Evolutionary conservation across 2,797 vertebrate species (phyloP).

Genomic region (Liparis tanakae): DNA sequence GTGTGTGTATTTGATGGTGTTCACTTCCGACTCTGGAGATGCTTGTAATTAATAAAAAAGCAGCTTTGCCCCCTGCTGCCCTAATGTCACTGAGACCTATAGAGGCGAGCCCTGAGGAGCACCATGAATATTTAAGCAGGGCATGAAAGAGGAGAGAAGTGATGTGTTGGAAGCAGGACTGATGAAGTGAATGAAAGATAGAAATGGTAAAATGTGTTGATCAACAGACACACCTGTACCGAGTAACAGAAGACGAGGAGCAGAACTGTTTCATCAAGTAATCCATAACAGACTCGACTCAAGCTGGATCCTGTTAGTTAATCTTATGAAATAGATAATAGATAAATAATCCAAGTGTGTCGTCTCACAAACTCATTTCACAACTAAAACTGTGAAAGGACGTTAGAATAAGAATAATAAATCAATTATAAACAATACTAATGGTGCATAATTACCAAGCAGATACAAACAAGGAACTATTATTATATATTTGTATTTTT

Average conservation of each 20-base stretch:
- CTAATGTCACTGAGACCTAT: conserved; percentile 75
- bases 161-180: conserved; percentile 5
- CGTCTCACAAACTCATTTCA: neutral
- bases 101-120: conserved; percentile 59
- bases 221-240: neutral
- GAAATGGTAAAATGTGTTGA: neutral
- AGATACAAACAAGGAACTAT: neutral
- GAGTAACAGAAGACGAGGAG: neutral
- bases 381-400: neutral
- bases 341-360: neutral
- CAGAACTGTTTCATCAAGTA: neutral
- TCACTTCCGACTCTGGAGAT: conserved; percentile 46
- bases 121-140: conserved; percentile 73
- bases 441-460: neutral
- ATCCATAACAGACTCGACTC: neutral
- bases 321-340: neutral
- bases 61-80: conserved; percentile 75
- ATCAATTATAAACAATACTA: neutral
- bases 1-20: neutral
- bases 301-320: neutral
- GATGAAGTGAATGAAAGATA: neutral
- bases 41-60: conserved; percentile 72
- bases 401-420: neutral
- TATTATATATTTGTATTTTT: neutral
- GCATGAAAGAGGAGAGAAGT: conserved; percentile 47